phyloP scores from a whole-genome alignment of 2,888 invertebrate species.

The Byasa hedistus region DNA sequence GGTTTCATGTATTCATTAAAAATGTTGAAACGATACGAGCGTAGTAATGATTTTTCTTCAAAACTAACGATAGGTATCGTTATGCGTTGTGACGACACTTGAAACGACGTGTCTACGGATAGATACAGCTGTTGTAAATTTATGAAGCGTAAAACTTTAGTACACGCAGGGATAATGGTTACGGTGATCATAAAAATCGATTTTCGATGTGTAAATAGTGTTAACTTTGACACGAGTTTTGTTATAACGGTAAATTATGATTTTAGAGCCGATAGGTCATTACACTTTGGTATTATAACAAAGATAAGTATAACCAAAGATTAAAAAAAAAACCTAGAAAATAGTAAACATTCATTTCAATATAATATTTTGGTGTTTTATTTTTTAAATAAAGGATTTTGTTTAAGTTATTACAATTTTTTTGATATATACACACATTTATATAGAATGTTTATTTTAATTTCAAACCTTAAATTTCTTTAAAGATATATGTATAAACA shows the following conservation, averaged over 20 bases:
- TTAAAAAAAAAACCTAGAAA: background rate
- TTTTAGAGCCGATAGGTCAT: constrained; percentile 3
- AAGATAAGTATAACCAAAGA: background rate
- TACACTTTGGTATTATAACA: background rate
- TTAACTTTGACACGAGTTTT: constrained; percentile 24
- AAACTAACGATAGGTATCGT: background rate
- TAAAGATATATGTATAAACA: too few species aligned
- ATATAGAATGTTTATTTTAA: too few species aligned
- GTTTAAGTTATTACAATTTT: too few species aligned
- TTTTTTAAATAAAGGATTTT: too few species aligned
- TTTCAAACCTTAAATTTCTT: too few species aligned
- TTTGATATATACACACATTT: too few species aligned
- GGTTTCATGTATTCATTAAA: constrained; percentile 3
- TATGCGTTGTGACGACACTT: constrained; percentile 13
- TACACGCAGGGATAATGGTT: constrained; percentile 25
- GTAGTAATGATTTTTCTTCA: constrained; percentile 1
- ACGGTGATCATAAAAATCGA: constrained; percentile 28
- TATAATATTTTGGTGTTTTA: too few species aligned
- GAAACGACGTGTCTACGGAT: constrained; percentile 4
- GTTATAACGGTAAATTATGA: constrained; percentile 21
- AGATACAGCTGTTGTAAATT: constrained; percentile 25
- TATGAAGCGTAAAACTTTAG: constrained; percentile 29
- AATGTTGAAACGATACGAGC: background rate
- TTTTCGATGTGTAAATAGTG: constrained; percentile 23
- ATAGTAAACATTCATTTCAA: too few species aligned